Base-by-base conservation (phyloP, 2,113 vertebrate genomes). In the Lamprologus speciosus region DNA sequence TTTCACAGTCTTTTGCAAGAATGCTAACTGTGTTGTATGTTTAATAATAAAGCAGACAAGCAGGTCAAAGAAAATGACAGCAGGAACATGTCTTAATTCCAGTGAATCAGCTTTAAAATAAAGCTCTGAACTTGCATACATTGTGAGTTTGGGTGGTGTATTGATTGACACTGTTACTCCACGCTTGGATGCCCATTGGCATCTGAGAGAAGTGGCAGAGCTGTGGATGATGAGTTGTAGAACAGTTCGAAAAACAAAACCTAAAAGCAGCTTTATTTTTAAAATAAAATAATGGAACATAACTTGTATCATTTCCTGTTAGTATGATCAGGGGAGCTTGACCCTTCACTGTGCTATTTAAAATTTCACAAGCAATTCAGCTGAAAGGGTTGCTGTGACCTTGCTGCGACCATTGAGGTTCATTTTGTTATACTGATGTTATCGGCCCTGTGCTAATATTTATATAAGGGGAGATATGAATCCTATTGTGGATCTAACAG, bases 351-450 rank as follows among this genome's bases (percentile, higher is more conserved):
- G 57, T 78, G 45, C 60, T 50, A 8, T 73, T 84, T 58, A 40
- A 51, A 79, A 81, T 57, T 79, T 73, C 84, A 70, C 47, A 70
- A 47, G 28, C 58, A 31, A 51, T 88, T 53, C 37, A 54, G 85
- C 37, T 87, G 75, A 73, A 83, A 86, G 87, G 89, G 84, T 89
- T 55, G 78, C 87, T 17, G 47, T 85, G 90, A 90, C 89, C 87
- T 93, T 84, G 80, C 7, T 28, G n/a, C 28, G 12, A 82, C 78
- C 9, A 9, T 28, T 73, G 33, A 84, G 53, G 13, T 86, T 65
- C 68, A 89, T 87, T 28, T 85, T 70, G 13, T 87, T 37, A 40
- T 58, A 21, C 23, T 85, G 70, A 83, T 87, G 81, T 50, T 89
- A 81, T 92, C 58, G 68, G 79, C 90, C 70, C 81, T 84, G 82